These are phyloP conservation scores for Sciurus carolinensis DNA, from an alignment of 2,797 vertebrate genomes.

Conservation along the genomic window DNA sequence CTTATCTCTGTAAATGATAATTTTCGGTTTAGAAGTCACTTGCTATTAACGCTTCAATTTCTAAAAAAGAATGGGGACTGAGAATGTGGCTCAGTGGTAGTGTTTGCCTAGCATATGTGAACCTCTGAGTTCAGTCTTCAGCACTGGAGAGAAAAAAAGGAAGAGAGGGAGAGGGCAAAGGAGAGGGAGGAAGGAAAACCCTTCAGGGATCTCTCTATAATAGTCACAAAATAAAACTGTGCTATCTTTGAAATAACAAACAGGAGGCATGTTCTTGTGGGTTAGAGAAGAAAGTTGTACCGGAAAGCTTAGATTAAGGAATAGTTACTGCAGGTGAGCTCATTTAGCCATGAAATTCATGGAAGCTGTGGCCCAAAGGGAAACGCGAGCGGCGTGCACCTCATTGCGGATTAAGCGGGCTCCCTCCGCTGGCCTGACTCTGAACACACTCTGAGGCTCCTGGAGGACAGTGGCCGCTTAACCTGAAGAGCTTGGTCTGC, in stretches of 20 bases:
- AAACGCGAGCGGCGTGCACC: not conserved
- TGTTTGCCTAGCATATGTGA: too few species aligned
- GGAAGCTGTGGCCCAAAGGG: not conserved
- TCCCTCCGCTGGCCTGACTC: not conserved
- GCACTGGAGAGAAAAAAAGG: too few species aligned
- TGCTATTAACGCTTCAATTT: not conserved
- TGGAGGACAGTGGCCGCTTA: not conserved
- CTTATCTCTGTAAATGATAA: not conserved
- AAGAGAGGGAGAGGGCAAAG: too few species aligned
- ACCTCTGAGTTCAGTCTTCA: too few species aligned
- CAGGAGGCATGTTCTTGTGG: not conserved
- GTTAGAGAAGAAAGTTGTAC: not conserved
- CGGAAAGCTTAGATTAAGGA: not conserved
- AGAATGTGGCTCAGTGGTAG: too few species aligned
- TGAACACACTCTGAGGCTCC: accelerated
- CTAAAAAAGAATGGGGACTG: not conserved
- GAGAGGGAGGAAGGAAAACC: too few species aligned
- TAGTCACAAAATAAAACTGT: not conserved
- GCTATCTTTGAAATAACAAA: not conserved
- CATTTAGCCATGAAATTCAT: not conserved
- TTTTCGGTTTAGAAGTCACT: slow-evolving; percentile 22
- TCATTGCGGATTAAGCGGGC: not conserved
- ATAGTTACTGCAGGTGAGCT: not conserved
- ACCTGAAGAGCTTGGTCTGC: not conserved
- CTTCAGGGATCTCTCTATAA: not conserved